Conservation (phyloP, 2,888 invertebrate species). For the Cataglyphis albicans region DNA sequence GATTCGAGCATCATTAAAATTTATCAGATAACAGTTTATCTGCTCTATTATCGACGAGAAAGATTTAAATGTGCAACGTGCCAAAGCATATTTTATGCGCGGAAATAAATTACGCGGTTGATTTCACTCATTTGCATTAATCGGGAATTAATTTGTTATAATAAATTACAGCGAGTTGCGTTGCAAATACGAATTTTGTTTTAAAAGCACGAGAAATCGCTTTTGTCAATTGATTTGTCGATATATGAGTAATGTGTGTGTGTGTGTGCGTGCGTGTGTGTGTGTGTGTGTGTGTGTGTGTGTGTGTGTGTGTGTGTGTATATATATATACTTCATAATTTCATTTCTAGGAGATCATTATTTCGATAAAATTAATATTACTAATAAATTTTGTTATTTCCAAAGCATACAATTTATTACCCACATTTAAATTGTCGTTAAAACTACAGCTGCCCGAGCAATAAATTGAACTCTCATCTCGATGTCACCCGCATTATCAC, state of each 20-base stretch:
- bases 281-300: no score
- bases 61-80: slow-evolving; percentile 16
- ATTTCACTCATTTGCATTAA: slow-evolving; percentile 15
- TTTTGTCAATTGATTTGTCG: not conserved
- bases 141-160: slow-evolving; percentile 30
- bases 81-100: not conserved
- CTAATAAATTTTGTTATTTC: slow-evolving; percentile 25
- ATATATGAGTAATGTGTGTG: not conserved
- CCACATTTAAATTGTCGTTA: slow-evolving; percentile 31
- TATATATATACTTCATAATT: slow-evolving; percentile 10
- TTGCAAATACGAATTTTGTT: not conserved
- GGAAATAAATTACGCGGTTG: slow-evolving; percentile 41
- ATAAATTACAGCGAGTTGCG: not conserved
- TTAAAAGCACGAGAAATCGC: not conserved
- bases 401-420: slow-evolving; percentile 19
- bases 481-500: slow-evolving; percentile 49
- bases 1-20: slow-evolving; percentile 32
- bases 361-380: not conserved
- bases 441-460: slow-evolving; percentile 43
- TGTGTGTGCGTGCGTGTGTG: no score
- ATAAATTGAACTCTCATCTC: slow-evolving; percentile 47
- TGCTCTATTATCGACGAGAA: slow-evolving; percentile 20
- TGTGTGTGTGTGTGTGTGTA: no score
- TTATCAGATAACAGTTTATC: slow-evolving; percentile 19
- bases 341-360: not conserved